Base-by-base conservation (phyloP, 2,888 invertebrate genomes). In the Trachelus tabidus region DNA sequence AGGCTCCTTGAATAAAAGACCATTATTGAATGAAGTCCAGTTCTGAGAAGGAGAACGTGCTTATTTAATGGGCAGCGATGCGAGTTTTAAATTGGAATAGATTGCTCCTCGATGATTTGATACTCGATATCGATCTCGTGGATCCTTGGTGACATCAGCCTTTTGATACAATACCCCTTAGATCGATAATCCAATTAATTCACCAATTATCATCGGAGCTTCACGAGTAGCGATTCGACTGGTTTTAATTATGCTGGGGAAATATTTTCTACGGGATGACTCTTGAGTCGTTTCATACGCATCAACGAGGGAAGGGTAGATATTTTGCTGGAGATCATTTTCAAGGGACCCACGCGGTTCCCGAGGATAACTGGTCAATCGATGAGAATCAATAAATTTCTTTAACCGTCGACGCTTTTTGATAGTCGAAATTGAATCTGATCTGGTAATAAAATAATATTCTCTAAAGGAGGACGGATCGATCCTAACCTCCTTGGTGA, bases 81-180 rank as follows among this genome's bases (percentile, higher is more conserved):
- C 87, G 86, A 85, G 87, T 89, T 88, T 87, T 89, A 88, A 89
- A 89, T 89, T 89, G 86, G 89, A 89, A 89, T 88, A 88, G 87
- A 89, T 89, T 88, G 88, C 88, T 15, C 12, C 82, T 79, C 75
- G 80, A 15, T 56, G 0, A 56, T 56, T 56, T 23, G 23, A 56
- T 56, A 56, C 56, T 23, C 23, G 56, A 56, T 56, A 56, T 56
- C 56, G 56, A 56, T 56, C 56, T 56, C 23, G 2, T 9, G 23
- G 56, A 56, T 23, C 0, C 56, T 23, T 23, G 56, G 56, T 23
- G 56, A 56, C 56, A 56, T 56, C 23, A 9, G 56, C 6, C 23
- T 56, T 56, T 56, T 56, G 23, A 56, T 9, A 9, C 9, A 23
- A 6, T 23, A 23, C 2, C 23, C 56, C 23, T 56, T 23, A 56